Evolutionary conservation across 1,140 invertebrate genomes (phyloP).

Genomic region (Euwallacea similis): DNA sequence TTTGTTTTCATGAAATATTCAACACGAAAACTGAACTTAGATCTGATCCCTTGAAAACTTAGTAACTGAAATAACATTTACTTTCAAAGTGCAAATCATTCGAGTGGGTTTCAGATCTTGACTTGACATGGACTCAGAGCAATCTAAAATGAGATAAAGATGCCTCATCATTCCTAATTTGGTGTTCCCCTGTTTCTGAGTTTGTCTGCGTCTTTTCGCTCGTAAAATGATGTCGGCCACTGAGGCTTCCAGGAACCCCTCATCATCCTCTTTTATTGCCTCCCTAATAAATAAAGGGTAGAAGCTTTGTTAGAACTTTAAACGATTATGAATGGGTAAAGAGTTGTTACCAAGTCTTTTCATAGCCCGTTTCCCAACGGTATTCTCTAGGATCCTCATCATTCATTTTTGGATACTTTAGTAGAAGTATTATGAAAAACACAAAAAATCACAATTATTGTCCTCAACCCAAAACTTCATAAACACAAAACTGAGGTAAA

Average conservation of each 20-base stretch:
- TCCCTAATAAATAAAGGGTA: slow-evolving; percentile 68
- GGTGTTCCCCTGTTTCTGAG: slow-evolving; percentile 72
- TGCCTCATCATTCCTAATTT: slow-evolving; percentile 97
- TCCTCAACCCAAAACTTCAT: no score
- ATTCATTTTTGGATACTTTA: slow-evolving; percentile 42
- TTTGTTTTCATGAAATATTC: no score
- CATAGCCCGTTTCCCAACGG: slow-evolving; percentile 96
- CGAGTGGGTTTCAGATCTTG: slow-evolving; percentile 96
- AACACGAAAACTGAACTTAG: no score
- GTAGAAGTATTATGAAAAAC: no score
- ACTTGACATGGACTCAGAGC: slow-evolving; percentile 89
- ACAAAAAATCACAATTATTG: no score
- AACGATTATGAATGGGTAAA: slow-evolving; percentile 2
- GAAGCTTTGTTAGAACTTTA: not conserved
- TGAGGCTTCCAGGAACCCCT: slow-evolving; percentile 84
- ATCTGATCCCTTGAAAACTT: not conserved
- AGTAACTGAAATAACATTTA: slow-evolving; percentile 49
- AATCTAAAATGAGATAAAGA: slow-evolving; percentile 88
- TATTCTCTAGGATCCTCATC: slow-evolving; percentile 91
- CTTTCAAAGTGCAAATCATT: slow-evolving; percentile 85
- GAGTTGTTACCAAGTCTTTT: slow-evolving; percentile 84
- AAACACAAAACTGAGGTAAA: no score
- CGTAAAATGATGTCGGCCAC: slow-evolving; percentile 89
- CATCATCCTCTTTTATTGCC: slow-evolving; percentile 93
- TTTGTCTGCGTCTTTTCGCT: slow-evolving; percentile 77